Percentiles rank a stretch among this genome's conserved stretches.
These are phyloP conservation scores for Platichthys flesus DNA, from an alignment of 2,113 vertebrate species.

Conservation along the genomic window DNA sequence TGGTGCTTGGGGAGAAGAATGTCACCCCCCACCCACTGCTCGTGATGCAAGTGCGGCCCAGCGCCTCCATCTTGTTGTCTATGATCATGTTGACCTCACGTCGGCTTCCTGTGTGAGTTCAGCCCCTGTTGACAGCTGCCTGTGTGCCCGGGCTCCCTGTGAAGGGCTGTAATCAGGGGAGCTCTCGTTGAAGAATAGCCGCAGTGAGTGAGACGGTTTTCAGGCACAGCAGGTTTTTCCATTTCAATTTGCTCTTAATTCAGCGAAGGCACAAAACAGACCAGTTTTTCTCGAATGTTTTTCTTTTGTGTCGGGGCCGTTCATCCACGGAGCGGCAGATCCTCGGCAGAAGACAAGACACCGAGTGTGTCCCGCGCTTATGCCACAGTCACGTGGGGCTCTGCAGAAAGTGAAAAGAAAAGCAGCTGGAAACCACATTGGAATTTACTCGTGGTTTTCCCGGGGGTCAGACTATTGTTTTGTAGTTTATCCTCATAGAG, in stretches of 20 bases:
- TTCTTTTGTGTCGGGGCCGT: constrained; percentile 46
- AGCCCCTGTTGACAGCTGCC: constrained; percentile 45
- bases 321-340: constrained; percentile 28
- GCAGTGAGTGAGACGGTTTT: constrained; percentile 49
- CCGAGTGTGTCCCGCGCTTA: constrained; percentile 26
- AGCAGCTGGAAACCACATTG: constrained; percentile 19
- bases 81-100: constrained; percentile 43
- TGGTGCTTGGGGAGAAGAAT: not conserved
- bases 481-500: not conserved
- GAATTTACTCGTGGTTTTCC: not conserved
- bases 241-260: constrained; percentile 52
- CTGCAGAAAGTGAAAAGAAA: not conserved
- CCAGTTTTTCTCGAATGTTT: constrained; percentile 47
- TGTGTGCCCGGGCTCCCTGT: constrained; percentile 40
- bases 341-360: constrained; percentile 26
- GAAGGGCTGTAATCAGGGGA: constrained; percentile 56
- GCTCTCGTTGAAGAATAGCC: constrained; percentile 55
- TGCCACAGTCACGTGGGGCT: not conserved
- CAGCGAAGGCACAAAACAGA: constrained; percentile 32
- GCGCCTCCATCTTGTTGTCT: constrained; percentile 39
- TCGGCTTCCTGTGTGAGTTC: constrained; percentile 42
- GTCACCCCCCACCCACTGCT: not conserved
- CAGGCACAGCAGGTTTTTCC: constrained; percentile 57
- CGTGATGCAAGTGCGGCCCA: constrained; percentile 1
- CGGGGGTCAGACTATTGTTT: too few relatives aligned